Evolutionary conservation across 1,140 invertebrate species (phyloP).

Genomic region (Hycleus cichorii): DNA sequence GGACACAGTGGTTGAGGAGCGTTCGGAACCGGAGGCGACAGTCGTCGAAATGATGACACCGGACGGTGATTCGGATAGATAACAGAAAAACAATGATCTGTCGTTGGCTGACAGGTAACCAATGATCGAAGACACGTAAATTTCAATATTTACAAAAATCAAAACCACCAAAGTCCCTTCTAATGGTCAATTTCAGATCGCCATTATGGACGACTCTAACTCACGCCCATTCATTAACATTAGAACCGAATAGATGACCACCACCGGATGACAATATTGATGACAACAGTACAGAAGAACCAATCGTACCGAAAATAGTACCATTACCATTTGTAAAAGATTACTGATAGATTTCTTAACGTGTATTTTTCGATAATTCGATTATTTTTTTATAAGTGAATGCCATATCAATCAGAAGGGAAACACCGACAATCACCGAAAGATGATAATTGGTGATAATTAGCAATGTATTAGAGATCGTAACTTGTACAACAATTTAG

Average conservation of each 20-base stretch:
- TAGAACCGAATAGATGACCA: conserved; percentile 41
- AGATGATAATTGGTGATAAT: no score
- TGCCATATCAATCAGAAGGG: no score
- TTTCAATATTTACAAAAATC: no score
- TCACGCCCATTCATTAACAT: conserved; percentile 49
- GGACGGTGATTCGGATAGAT: conserved; percentile 46
- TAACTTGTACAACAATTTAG: no score
- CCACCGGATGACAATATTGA: neutral
- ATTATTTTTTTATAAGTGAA: no score
- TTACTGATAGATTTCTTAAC: conserved; percentile 15
- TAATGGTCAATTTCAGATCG: conserved; percentile 38
- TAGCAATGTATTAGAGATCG: no score
- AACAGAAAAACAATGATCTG: conserved; percentile 36
- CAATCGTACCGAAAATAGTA: conserved; percentile 35
- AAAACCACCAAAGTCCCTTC: no score
- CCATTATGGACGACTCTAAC: conserved; percentile 61
- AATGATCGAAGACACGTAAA: neutral
- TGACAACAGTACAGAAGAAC: conserved; percentile 16
- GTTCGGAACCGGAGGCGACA: conserved; percentile 51
- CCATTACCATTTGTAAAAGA: conserved; percentile 34
- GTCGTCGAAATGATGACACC: conserved; percentile 48
- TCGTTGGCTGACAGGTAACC: conserved; percentile 28
- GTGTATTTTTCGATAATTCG: no score
- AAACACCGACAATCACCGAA: no score
- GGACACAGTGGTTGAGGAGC: conserved; percentile 74